These are phyloP conservation scores for Oncorhynchus nerka DNA, from an alignment of 2,113 vertebrate species.

Conservation along the genomic window DNA sequence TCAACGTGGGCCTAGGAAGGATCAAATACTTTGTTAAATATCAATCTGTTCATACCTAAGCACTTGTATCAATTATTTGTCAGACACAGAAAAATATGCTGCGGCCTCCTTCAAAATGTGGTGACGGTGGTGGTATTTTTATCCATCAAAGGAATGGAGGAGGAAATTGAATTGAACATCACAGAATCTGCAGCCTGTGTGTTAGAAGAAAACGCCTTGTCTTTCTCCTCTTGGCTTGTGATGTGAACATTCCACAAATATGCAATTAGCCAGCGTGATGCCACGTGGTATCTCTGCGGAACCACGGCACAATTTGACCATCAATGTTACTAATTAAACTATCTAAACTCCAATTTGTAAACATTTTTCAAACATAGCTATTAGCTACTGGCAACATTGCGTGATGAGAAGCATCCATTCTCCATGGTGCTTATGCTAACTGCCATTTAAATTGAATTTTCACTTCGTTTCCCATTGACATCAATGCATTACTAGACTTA, in stretches of 20 bases:
- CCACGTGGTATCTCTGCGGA: not conserved
- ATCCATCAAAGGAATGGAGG: not conserved
- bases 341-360: not conserved
- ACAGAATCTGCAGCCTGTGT: not conserved
- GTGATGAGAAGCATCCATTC: too few species aligned
- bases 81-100: not conserved
- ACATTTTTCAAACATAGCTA: not conserved
- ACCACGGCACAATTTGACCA: not conserved
- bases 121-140: conserved; percentile 4
- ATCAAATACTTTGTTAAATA: not conserved
- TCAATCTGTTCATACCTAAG: not conserved
- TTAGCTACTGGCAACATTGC: too few species aligned
- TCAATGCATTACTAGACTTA: too few species aligned
- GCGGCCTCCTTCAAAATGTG: conserved; percentile 8
- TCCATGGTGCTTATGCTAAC: not conserved
- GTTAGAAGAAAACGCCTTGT: not conserved
- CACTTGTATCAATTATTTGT: not conserved
- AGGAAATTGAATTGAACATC: conserved; percentile 6
- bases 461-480: too few species aligned
- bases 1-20: not conserved
- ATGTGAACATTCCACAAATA: not conserved
- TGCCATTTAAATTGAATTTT: not conserved
- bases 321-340: not conserved
- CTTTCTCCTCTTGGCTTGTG: not conserved
- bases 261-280: not conserved